phyloP scores from a whole-genome alignment of 2,797 vertebrate species.

The Pseudomugil gertrudae region DNA sequence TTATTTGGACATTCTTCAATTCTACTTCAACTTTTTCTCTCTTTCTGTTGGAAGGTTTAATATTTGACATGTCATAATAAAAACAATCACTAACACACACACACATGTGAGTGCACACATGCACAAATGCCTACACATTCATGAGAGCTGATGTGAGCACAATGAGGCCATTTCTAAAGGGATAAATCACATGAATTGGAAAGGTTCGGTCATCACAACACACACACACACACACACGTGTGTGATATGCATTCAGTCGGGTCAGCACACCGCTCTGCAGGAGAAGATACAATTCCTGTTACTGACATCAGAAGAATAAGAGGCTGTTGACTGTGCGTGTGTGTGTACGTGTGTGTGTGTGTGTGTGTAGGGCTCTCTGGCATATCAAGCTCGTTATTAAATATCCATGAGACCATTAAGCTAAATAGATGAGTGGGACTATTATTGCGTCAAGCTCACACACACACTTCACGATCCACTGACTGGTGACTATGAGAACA shows the following conservation, averaged over 20 bases:
- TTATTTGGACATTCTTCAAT: not conserved
- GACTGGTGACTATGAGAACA: constrained; percentile 26
- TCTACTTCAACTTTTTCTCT: not conserved
- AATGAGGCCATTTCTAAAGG: constrained; percentile 46
- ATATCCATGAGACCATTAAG: constrained; percentile 68
- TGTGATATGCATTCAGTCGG: constrained; percentile 28
- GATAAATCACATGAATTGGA: constrained; percentile 56
- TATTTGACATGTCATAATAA: constrained; percentile 13
- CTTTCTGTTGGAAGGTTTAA: not conserved
- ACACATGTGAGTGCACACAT: constrained; percentile 5
- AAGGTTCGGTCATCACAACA: constrained; percentile 38
- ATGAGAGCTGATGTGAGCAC: constrained; percentile 22
- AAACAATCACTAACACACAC: constrained; percentile 8
- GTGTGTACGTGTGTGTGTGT: constrained; percentile 10
- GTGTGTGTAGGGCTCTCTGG: constrained; percentile 20
- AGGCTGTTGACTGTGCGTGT: constrained; percentile 43
- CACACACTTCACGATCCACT: constrained; percentile 16
- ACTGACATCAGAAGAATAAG: constrained; percentile 53
- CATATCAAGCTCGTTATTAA: constrained; percentile 57
- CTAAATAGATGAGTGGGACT: constrained; percentile 58
- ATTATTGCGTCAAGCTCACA: constrained; percentile 22
- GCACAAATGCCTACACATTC: constrained; percentile 21
- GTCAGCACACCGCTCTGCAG: constrained; percentile 56
- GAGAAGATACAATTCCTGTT: constrained; percentile 52
- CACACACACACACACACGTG: constrained; percentile 8